Percentiles rank a stretch among this genome's conserved stretches.
Evolutionary conservation across 2,888 invertebrate species (phyloP).

Genomic region (Morpho helenor): DNA sequence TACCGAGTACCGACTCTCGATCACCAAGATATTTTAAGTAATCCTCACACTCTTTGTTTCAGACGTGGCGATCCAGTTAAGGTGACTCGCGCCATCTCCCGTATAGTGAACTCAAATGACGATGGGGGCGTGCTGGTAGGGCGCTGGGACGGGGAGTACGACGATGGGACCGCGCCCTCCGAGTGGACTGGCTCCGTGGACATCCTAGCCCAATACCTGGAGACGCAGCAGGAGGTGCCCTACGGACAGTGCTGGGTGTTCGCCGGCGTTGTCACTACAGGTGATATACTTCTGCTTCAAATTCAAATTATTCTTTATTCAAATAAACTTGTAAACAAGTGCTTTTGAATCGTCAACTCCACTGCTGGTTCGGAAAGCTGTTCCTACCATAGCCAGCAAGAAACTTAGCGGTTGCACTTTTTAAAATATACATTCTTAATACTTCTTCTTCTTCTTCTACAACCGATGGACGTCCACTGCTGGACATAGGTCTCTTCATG

Average conservation of each 20-base stretch:
- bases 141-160: conserved; percentile 86
- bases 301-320: too few relatives aligned
- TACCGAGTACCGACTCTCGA: too few relatives aligned
- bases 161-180: conserved; percentile 86
- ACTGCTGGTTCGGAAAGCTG: too few relatives aligned
- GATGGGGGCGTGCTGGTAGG: conserved; percentile 86
- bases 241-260: conserved; percentile 96
- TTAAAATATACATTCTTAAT: too few relatives aligned
- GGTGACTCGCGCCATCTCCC: conserved; percentile 84
- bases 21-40: too few relatives aligned
- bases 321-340: too few relatives aligned
- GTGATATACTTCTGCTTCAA: conserved; percentile 52
- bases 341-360: too few relatives aligned
- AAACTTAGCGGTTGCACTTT: too few relatives aligned
- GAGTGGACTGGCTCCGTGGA: conserved; percentile 90
- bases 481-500: too few relatives aligned
- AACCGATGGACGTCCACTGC: too few relatives aligned
- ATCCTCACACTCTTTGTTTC: not conserved
- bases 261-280: conserved; percentile 88
- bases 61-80: conserved; percentile 85
- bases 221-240: conserved; percentile 81
- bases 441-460: too few relatives aligned
- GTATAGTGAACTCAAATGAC: conserved; percentile 86
- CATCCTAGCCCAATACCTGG: conserved; percentile 85
- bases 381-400: too few relatives aligned